phyloP scores from a whole-genome alignment of 2,888 invertebrate species.

The Volucella zonaria region DNA sequence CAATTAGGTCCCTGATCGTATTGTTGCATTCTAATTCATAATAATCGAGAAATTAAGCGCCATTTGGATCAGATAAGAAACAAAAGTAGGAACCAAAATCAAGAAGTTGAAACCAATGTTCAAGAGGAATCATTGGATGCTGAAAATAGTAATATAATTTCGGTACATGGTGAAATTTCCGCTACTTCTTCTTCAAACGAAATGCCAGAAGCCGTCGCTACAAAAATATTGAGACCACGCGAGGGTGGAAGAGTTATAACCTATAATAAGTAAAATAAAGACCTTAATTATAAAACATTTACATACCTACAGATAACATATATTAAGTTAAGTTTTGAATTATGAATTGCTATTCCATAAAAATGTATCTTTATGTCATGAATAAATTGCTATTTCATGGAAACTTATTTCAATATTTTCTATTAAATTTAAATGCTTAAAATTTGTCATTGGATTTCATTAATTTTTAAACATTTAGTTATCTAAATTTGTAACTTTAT shows the following conservation, averaged over 20 bases:
- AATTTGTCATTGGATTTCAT: too few relatives aligned
- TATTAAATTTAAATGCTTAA: too few relatives aligned
- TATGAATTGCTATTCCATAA: too few relatives aligned
- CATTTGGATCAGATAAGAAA: constrained; percentile 40
- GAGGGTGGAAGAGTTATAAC: constrained; percentile 3
- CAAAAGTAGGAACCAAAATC: not conserved
- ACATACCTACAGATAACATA: too few relatives aligned
- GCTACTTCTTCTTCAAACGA: constrained; percentile 3
- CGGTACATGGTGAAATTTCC: not conserved
- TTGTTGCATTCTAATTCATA: constrained; percentile 37
- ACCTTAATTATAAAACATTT: too few relatives aligned
- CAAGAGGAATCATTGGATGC: not conserved
- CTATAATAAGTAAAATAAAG: too few relatives aligned
- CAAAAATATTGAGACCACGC: not conserved
- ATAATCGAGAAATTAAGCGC: constrained; percentile 39
- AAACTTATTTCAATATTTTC: too few relatives aligned
- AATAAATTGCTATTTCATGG: too few relatives aligned
- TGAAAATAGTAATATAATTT: constrained; percentile 6
- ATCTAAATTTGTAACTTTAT: too few relatives aligned
- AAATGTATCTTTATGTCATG: too few relatives aligned
- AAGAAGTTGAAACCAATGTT: constrained; percentile 13
- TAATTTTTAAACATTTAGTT: too few relatives aligned
- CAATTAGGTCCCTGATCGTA: constrained; percentile 56
- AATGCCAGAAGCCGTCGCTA: constrained; percentile 8
- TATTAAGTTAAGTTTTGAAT: too few relatives aligned